Percentiles rank a stretch among this genome's conserved stretches.
Evolutionary conservation across 2,113 vertebrate species (phyloP).

Genomic region (Toxostoma redivivum): DNA sequence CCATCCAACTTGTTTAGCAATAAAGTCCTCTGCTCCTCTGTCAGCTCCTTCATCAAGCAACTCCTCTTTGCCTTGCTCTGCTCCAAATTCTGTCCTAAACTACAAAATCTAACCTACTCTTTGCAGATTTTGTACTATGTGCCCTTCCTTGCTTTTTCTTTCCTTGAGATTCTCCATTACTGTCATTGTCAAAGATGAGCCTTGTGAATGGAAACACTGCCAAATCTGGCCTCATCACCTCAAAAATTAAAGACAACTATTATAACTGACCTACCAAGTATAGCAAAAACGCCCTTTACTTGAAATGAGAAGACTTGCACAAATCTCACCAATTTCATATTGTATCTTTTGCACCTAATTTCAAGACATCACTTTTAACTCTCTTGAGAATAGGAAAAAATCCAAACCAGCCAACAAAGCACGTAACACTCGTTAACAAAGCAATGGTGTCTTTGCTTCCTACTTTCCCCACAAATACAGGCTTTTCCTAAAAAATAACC

Average conservation of each 20-base stretch:
- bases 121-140: neutral
- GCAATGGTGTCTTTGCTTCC: neutral
- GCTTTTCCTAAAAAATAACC: neutral
- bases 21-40: neutral
- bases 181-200: neutral
- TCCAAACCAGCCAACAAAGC: neutral
- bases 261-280: neutral
- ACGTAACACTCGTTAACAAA: neutral
- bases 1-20: neutral
- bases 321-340: neutral
- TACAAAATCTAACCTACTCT: neutral
- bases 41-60: neutral
- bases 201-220: neutral
- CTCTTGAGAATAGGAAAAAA: fast-evolving
- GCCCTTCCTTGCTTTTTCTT: neutral
- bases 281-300: neutral
- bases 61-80: neutral
- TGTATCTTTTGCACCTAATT: neutral
- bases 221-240: neutral
- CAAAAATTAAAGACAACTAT: neutral
- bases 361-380: neutral
- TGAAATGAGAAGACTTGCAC: neutral
- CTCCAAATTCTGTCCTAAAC: neutral
- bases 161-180: neutral
- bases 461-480: neutral